Conservation (phyloP, 2,113 vertebrate species). For the Neogale vison region DNA sequence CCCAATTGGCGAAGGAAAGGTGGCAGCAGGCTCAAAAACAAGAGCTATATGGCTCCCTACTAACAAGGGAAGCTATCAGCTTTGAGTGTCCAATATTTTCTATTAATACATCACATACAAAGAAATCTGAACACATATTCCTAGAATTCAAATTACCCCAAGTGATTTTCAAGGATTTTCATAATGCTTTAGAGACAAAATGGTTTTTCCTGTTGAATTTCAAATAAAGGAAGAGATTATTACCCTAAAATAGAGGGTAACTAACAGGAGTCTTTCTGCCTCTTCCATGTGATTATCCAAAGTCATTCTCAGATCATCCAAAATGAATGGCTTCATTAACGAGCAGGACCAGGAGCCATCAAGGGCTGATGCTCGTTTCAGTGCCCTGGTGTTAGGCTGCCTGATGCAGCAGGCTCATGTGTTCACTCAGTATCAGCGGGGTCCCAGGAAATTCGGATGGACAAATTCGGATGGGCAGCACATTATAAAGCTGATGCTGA, state of each 20-base stretch:
- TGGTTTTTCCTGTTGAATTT: slow-evolving; percentile 19
- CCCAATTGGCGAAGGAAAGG: slow-evolving; percentile 15
- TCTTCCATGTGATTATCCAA: neutral
- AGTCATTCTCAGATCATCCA: neutral
- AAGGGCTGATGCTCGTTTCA: neutral
- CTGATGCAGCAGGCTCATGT: neutral
- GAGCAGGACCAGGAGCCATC: neutral
- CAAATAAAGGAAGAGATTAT: slow-evolving; percentile 35
- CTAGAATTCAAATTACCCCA: slow-evolving; percentile 64
- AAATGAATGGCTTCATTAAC: neutral
- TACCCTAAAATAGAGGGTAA: neutral
- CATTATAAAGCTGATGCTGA: neutral
- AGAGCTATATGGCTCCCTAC: slow-evolving; percentile 35
- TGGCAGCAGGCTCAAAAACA: slow-evolving; percentile 60
- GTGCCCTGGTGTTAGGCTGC: rapidly evolving
- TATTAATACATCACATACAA: slow-evolving; percentile 25
- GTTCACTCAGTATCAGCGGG: neutral
- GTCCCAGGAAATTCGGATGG: neutral
- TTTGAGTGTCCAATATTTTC: slow-evolving; percentile 48
- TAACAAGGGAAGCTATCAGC: slow-evolving; percentile 35
- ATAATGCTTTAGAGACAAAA: neutral
- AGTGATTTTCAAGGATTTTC: slow-evolving; percentile 22
- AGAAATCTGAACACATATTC: slow-evolving; percentile 33
- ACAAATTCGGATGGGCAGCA: neutral
- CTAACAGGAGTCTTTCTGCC: neutral